Conservation (phyloP, 1,140 invertebrate genomes). For the Psix sp. region DNA sequence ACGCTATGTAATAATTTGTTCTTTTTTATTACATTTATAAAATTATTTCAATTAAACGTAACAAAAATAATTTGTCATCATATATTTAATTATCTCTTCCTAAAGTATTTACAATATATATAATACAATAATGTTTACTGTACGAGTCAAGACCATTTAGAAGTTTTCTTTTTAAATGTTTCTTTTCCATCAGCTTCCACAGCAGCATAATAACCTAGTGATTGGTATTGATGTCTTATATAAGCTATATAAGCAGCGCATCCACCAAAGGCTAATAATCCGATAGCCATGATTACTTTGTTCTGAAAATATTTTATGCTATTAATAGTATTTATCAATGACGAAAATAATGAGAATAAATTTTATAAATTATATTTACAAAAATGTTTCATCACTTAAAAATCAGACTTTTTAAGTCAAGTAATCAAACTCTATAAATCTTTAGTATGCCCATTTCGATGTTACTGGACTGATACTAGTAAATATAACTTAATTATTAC, state of each 20-base stretch:
- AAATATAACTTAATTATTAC: too few relatives aligned
- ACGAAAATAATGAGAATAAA: too few relatives aligned
- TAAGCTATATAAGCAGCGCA: conserved; percentile 86
- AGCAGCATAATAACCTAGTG: conserved; percentile 86
- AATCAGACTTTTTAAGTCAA: too few relatives aligned
- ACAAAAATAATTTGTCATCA: too few relatives aligned
- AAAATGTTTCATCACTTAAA: too few relatives aligned
- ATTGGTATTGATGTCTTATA: conserved; percentile 86
- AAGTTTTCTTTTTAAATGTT: conserved; percentile 85
- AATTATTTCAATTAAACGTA: background rate
- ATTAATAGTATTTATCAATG: background rate
- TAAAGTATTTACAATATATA: conserved; percentile 17
- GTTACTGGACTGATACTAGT: too few relatives aligned
- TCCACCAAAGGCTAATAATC: conserved; percentile 81
- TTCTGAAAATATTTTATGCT: conserved; percentile 82
- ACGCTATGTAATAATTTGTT: too few relatives aligned
- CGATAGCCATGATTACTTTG: conserved; percentile 86
- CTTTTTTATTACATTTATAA: too few relatives aligned
- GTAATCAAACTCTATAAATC: too few relatives aligned
- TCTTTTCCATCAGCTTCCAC: conserved; percentile 84
- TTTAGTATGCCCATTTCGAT: too few relatives aligned
- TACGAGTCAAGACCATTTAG: conserved; percentile 82
- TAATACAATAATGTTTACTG: background rate
- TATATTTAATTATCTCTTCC: background rate
- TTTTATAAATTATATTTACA: too few relatives aligned